Percentiles rank a stretch among this genome's conserved stretches.
These are phyloP conservation scores for Scomber scombrus DNA, from an alignment of 2,113 vertebrate genomes.

Conservation along the genomic window DNA sequence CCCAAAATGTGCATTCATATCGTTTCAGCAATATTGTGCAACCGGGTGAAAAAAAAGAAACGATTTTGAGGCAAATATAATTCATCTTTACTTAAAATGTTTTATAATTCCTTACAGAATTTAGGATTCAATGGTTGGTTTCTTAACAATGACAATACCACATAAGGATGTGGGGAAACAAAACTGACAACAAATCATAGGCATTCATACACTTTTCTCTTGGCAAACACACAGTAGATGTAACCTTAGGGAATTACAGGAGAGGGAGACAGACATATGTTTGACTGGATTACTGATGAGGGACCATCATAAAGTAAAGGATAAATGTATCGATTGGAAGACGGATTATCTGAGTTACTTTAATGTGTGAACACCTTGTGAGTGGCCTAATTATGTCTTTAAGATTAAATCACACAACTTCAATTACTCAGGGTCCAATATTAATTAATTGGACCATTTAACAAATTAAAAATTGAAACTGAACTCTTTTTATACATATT, in stretches of 20 bases:
- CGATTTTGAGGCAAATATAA: conserved; percentile 29
- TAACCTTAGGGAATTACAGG: background rate
- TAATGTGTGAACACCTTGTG: conserved; percentile 6
- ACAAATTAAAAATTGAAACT: background rate
- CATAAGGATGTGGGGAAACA: background rate
- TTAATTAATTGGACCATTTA: conserved; percentile 1
- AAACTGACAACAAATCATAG: conserved; percentile 5
- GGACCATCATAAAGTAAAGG: background rate
- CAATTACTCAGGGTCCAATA: background rate
- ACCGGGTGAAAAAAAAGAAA: background rate
- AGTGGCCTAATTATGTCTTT: background rate
- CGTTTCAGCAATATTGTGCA: background rate
- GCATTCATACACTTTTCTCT: conserved; percentile 21
- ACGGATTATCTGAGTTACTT: conserved; percentile 5
- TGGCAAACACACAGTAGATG: conserved; percentile 16
- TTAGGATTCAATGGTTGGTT: conserved; percentile 42
- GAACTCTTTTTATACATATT: background rate
- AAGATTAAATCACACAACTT: conserved; percentile 4
- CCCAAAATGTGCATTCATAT: background rate
- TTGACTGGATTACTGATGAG: conserved; percentile 8
- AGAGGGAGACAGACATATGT: background rate
- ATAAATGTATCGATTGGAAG: conserved; percentile 25
- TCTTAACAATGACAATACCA: conserved; percentile 37
- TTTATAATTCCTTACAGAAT: conserved; percentile 49
- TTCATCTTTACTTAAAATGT: conserved; percentile 54